Conservation (phyloP, 2,113 vertebrate species). For the Isurus oxyrinchus region DNA sequence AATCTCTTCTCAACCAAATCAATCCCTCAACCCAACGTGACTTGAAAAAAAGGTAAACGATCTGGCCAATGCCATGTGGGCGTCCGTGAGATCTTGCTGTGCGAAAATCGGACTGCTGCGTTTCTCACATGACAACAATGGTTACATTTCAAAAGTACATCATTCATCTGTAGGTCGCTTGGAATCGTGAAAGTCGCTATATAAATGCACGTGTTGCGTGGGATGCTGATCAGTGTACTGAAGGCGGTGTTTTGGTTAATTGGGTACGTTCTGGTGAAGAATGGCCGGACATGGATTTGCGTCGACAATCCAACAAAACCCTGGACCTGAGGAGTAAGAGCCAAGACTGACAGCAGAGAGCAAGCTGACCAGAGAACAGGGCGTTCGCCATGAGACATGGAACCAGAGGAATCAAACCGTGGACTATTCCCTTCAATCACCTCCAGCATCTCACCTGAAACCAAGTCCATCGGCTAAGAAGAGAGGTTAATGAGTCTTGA, state of each 20-base stretch:
- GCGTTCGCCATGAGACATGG: too few relatives aligned
- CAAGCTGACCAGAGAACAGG: too few relatives aligned
- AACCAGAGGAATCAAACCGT: too few relatives aligned
- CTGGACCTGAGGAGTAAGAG: background rate
- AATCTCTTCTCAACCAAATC: too few relatives aligned
- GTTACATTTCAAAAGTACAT: background rate
- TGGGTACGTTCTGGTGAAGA: background rate
- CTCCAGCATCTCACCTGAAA: too few relatives aligned
- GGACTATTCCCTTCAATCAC: too few relatives aligned
- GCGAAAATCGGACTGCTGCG: background rate
- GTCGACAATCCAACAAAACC: background rate
- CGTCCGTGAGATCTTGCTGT: background rate
- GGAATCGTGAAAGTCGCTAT: background rate
- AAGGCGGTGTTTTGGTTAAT: background rate
- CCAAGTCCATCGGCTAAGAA: too few relatives aligned
- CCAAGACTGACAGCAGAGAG: too few relatives aligned
- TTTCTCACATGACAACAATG: background rate
- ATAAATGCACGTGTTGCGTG: background rate
- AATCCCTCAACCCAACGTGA: background rate
- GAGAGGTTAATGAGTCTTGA: too few relatives aligned
- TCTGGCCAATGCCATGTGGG: background rate
- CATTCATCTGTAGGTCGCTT: background rate
- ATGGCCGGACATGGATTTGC: background rate
- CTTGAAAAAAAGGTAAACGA: background rate
- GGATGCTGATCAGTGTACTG: background rate